Evolutionary conservation across 2,797 vertebrate species (phyloP), one percentile per base, ranked within the genome.

Genomic region (Holocentrus rufus): DNA sequence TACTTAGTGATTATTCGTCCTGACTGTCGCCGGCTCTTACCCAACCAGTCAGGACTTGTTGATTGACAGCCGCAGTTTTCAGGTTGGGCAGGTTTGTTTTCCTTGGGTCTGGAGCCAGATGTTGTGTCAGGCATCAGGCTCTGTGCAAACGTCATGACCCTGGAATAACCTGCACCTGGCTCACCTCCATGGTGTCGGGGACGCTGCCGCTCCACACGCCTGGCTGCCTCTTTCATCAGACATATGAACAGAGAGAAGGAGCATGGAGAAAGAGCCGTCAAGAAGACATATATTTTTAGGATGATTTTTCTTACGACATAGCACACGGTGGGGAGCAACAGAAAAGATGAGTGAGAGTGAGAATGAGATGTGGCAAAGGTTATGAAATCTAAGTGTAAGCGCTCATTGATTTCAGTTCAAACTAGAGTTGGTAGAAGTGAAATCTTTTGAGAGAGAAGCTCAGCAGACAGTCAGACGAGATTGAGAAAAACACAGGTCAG

Each of bases 41-140:
- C 57, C 36, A 36, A 79, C 86, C 78, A 74, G 82, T 85, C 82
- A 0, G 52, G 57, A 60, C 69, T 46, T 2, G 52, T n/a, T 85
- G 86, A 86, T 30, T 82, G 79, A 82, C 81, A 52, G 77, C 31
- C 0, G 64, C 73, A 34, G 75, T 22, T 81, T 87, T 79, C 85
- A 59, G 76, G 91, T 89, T 7, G 7, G 82, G 77, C 88, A 52
- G 88, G 90, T 91, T 89, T 72, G 57, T 82, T 64, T 52, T 76
- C 7, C 73, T 66, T 46, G 25, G 7, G 23, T 57, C 5, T 11
- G 62, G 39, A 80, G 67, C 65, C 71, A 71, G 81, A 75, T 80
- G 1, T 3, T 0, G 67, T 46, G 73, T 84, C 73, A 82, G 65
- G 65, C 59, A 1, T 22, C 54, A 5, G 7, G 46, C 20, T 0